Evolutionary conservation across 2,797 vertebrate species (phyloP).

Genomic region (Acanthurus leucopareius): DNA sequence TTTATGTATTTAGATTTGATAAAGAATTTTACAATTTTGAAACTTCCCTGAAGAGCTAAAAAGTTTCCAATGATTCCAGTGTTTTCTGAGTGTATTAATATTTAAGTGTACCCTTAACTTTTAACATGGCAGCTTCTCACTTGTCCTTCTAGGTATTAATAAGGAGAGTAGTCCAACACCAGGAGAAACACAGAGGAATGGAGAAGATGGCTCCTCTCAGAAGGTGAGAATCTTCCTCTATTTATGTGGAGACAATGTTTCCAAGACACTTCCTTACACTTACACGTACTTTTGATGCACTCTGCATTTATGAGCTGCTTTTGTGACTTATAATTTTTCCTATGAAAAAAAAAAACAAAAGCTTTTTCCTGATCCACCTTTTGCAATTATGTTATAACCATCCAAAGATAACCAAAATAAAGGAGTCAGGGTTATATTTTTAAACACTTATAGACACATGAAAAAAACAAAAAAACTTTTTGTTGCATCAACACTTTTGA

Average conservation of each 20-base stretch:
- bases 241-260: not conserved
- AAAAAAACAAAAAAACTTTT: too few species aligned
- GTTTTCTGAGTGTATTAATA: not conserved
- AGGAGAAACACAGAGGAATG: not conserved
- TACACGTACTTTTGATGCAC: too few species aligned
- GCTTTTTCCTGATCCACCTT: too few species aligned
- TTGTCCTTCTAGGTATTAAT: slow-evolving; percentile 16
- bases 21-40: not conserved
- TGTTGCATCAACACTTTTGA: too few species aligned
- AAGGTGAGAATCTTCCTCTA: slow-evolving; percentile 22
- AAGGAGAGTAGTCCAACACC: not conserved
- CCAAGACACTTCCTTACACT: not conserved
- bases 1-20: not conserved
- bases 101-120: not conserved
- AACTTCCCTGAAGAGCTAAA: not conserved
- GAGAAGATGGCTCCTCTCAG: not conserved
- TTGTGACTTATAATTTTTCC: too few species aligned
- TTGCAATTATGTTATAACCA: too few species aligned
- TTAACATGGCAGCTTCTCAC: not conserved
- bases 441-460: too few species aligned
- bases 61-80: not conserved
- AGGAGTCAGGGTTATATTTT: too few species aligned
- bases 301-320: too few species aligned
- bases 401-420: too few species aligned
- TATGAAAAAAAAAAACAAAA: too few species aligned